phyloP scores from a whole-genome alignment of 2,888 invertebrate genomes.

The Blomia tropicalis region DNA sequence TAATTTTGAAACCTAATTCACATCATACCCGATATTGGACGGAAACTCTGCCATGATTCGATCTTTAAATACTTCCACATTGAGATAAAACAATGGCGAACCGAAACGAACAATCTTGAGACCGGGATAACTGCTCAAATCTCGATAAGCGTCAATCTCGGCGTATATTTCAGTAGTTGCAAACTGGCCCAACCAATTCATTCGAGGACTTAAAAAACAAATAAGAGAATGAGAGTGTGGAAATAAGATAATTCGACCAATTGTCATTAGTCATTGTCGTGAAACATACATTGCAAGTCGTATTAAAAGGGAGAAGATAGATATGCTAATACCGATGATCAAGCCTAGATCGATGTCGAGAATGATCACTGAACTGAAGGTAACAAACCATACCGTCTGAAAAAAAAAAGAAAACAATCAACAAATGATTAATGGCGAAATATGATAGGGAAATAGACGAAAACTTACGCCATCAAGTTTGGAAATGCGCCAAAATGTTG shows the following conservation, averaged over 20 bases:
- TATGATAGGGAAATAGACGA: background rate
- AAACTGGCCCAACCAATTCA: slow-evolving; percentile 51
- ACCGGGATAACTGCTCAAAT: slow-evolving; percentile 45
- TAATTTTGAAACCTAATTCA: background rate
- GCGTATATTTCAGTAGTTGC: slow-evolving; percentile 59
- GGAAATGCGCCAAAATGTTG: slow-evolving; percentile 58
- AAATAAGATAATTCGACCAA: background rate
- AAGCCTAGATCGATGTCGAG: slow-evolving; percentile 69
- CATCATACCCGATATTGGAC: background rate
- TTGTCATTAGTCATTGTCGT: too few species aligned
- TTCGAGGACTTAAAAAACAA: slow-evolving; percentile 42
- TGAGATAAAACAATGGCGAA: slow-evolving; percentile 37
- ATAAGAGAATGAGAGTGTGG: background rate
- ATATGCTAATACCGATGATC: slow-evolving; percentile 53
- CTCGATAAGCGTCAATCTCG: slow-evolving; percentile 51
- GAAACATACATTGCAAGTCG: slow-evolving; percentile 19
- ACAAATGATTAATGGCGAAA: background rate
- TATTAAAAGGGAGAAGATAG: slow-evolving; percentile 49
- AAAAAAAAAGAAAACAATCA: background rate
- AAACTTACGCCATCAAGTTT: slow-evolving; percentile 47
- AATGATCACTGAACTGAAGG: slow-evolving; percentile 58
- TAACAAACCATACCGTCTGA: slow-evolving; percentile 52
- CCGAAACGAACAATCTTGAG: slow-evolving; percentile 58
- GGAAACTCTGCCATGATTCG: background rate
- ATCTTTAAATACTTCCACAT: slow-evolving; percentile 22